Conservation (phyloP, 1,140 invertebrate genomes). For the Drosophila melanica region DNA sequence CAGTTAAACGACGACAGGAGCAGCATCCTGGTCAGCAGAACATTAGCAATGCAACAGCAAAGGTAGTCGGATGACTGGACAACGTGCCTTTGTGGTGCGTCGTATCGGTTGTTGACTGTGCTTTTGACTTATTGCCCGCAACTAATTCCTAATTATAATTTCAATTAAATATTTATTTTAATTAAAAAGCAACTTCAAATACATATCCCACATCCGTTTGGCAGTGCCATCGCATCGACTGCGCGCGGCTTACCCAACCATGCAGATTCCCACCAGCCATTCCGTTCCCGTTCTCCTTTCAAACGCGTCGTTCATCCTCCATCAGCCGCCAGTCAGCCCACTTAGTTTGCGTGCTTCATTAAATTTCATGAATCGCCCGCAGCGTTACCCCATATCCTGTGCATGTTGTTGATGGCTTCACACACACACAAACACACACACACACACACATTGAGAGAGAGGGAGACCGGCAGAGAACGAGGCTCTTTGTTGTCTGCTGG, state of each 20-base stretch:
- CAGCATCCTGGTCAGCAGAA: conserved; percentile 5
- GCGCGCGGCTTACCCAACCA: conserved; percentile 29
- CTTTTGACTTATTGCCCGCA: conserved; percentile 64
- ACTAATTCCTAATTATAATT: conserved; percentile 79
- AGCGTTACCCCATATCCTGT: conserved; percentile 70
- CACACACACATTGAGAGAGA: neutral
- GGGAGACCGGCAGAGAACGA: neutral
- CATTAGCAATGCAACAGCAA: conserved; percentile 33
- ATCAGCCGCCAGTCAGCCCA: conserved; percentile 27
- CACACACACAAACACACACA: conserved; percentile 50
- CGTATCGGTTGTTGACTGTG: conserved; percentile 7
- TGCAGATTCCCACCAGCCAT: conserved; percentile 34
- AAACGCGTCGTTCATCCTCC: neutral
- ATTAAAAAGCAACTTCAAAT: conserved; percentile 80
- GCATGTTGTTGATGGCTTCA: conserved; percentile 74
- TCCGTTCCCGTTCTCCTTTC: neutral
- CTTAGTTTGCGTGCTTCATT: conserved; percentile 67
- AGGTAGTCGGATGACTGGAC: conserved; percentile 12
- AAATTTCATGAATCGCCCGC: conserved; percentile 82
- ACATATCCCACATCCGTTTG: conserved; percentile 53
- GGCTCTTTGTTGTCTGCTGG: conserved; percentile 43
- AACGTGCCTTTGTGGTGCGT: conserved; percentile 19
- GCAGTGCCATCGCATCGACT: conserved; percentile 27
- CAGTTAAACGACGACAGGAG: neutral
- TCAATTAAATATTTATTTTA: conserved; percentile 82